These are phyloP conservation scores for Geopemphigus sp. DNA, from an alignment of 1,140 invertebrate genomes.

Conservation along the genomic window DNA sequence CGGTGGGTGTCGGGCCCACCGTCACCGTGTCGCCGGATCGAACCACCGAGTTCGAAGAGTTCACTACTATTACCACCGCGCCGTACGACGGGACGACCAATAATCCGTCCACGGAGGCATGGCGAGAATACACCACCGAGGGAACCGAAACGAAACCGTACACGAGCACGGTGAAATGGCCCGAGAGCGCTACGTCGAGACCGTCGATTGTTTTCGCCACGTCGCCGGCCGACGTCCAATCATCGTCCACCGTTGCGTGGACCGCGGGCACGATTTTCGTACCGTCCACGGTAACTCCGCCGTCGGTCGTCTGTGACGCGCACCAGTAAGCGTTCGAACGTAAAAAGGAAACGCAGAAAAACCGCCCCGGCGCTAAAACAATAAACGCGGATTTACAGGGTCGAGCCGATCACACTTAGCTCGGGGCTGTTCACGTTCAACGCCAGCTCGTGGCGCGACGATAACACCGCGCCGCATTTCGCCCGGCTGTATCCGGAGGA, in stretches of 20 bases:
- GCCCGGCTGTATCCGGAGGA: neutral
- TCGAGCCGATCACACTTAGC: neutral
- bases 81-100: too few species aligned
- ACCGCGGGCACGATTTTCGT: neutral
- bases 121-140: too few species aligned
- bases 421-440: neutral
- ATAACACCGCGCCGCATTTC: constrained; percentile 3
- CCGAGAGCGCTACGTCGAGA: neutral
- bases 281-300: neutral
- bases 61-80: too few species aligned
- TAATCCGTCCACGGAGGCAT: too few species aligned
- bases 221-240: neutral
- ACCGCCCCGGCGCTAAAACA: too few species aligned
- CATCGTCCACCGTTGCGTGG: neutral
- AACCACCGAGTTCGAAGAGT: neutral
- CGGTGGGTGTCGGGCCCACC: constrained; percentile 26
- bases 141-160: neutral
- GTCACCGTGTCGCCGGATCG: neutral
- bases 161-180: constrained; percentile 9
- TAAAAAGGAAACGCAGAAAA: too few species aligned
- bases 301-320: neutral
- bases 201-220: neutral
- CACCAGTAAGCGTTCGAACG: neutral
- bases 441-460: constrained; percentile 23
- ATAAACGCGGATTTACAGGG: neutral